Conservation (phyloP, 2,113 vertebrate species). For the Megaptera novaeangliae region DNA sequence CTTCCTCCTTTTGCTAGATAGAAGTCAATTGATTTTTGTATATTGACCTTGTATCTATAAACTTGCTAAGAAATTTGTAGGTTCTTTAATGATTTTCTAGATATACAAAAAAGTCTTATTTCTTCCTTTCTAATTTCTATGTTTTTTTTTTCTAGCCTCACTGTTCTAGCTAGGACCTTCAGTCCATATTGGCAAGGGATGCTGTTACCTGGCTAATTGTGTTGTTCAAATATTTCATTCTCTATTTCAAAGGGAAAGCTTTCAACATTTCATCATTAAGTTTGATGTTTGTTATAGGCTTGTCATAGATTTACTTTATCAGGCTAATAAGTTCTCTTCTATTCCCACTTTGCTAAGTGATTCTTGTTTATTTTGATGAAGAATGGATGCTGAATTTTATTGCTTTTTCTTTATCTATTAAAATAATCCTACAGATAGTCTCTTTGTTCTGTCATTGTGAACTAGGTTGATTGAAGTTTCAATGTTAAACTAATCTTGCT, state of each 20-base stretch:
- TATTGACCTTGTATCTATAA: background rate
- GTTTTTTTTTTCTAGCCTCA: background rate
- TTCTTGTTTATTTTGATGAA: constrained; percentile 20
- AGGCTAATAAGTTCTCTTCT: background rate
- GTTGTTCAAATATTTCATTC: background rate
- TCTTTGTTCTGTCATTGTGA: background rate
- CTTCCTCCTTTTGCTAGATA: background rate
- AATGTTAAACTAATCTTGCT: constrained; percentile 28
- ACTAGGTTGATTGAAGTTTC: background rate
- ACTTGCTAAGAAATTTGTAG: background rate
- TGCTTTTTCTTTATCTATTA: constrained; percentile 16
- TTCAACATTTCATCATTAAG: background rate
- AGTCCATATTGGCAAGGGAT: background rate
- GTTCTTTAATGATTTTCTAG: background rate
- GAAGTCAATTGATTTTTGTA: background rate
- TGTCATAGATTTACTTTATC: background rate
- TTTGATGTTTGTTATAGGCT: background rate
- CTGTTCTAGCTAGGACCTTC: background rate
- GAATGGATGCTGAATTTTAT: background rate
- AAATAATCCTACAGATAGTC: background rate
- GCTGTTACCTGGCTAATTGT: background rate
- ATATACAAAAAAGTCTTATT: background rate
- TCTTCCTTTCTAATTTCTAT: background rate
- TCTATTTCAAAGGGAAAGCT: background rate
- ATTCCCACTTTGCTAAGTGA: background rate